A percentile compares a stretch with the other conserved stretches of the same genome.
Evolutionary conservation across 2,797 vertebrate genomes (phyloP).

Genomic region (Gymnopithys bicolor): DNA sequence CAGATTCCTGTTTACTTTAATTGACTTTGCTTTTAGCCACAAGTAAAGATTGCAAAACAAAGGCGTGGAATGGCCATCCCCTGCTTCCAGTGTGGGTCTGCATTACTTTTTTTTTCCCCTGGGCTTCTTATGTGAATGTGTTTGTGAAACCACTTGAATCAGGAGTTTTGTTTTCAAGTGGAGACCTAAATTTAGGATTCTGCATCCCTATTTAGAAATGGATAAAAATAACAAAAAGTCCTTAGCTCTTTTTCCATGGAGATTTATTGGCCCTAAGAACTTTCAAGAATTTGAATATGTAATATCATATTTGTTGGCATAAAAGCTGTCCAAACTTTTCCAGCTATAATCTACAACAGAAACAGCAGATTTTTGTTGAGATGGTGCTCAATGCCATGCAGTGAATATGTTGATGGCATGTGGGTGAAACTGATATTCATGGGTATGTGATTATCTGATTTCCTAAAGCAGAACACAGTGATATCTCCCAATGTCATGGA

Average conservation of each 20-base stretch:
- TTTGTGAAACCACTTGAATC: conserved; percentile 42
- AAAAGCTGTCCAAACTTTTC: background rate
- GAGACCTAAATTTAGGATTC: conserved; percentile 33
- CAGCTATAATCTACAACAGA: background rate
- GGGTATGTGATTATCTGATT: background rate
- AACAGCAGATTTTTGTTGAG: background rate
- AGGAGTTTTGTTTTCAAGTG: conserved; percentile 39
- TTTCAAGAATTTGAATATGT: background rate
- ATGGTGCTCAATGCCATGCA: background rate
- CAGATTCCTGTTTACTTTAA: conserved; percentile 49
- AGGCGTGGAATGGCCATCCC: background rate
- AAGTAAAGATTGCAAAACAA: conserved; percentile 51
- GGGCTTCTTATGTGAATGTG: background rate
- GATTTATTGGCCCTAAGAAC: background rate
- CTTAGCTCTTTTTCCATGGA: background rate
- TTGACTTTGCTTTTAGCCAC: conserved; percentile 36
- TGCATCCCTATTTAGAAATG: background rate
- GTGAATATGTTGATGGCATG: accelerated
- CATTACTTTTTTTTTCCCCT: background rate
- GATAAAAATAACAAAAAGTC: conserved; percentile 10
- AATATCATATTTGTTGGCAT: background rate
- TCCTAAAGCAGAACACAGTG: background rate
- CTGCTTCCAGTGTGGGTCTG: background rate
- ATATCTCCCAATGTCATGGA: background rate
- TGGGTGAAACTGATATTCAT: background rate